Conservation (phyloP, 2,888 invertebrate species). For the Iphiclides podalirius region DNA sequence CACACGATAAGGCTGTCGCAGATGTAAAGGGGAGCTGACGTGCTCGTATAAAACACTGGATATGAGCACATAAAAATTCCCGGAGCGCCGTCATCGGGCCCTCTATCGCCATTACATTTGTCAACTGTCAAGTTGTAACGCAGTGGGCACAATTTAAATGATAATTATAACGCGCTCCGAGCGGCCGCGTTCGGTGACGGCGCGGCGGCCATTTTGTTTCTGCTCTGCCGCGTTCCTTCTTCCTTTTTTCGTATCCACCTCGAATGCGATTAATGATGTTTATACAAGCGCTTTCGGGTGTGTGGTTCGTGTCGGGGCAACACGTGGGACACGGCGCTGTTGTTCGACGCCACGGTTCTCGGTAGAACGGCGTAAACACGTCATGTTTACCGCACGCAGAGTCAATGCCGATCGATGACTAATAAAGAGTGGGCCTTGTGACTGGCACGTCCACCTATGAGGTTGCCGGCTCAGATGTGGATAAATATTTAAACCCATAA, state of each 20-base stretch:
- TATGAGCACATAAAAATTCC: conserved; percentile 79
- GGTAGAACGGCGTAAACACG: conserved; percentile 11
- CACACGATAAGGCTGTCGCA: conserved; percentile 35
- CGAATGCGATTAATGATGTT: conserved; percentile 28
- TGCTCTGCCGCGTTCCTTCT: conserved; percentile 33
- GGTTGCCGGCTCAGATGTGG: no score
- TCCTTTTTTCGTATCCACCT: background rate
- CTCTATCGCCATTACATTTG: conserved; percentile 75
- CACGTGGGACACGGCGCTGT: conserved; percentile 15
- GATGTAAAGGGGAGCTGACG: conserved; percentile 64
- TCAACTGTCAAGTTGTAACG: conserved; percentile 74
- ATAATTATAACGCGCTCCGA: conserved; percentile 67
- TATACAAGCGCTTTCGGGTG: conserved; percentile 24
- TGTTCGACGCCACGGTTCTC: conserved; percentile 1
- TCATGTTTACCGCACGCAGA: background rate
- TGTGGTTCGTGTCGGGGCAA: conserved; percentile 22
- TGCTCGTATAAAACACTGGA: conserved; percentile 72
- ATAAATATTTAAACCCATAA: no score
- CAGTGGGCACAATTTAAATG: conserved; percentile 74
- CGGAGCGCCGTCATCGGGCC: conserved; percentile 63
- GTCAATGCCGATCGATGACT: background rate
- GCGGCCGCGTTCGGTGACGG: conserved; percentile 38
- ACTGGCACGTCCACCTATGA: no score
- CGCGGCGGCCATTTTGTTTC: conserved; percentile 35
- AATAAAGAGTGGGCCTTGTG: background rate